A percentile compares a stretch with the other conserved stretches of the same genome.
Conservation (phyloP, 2,797 vertebrate genomes). For the Neomorphus geoffroyi region DNA sequence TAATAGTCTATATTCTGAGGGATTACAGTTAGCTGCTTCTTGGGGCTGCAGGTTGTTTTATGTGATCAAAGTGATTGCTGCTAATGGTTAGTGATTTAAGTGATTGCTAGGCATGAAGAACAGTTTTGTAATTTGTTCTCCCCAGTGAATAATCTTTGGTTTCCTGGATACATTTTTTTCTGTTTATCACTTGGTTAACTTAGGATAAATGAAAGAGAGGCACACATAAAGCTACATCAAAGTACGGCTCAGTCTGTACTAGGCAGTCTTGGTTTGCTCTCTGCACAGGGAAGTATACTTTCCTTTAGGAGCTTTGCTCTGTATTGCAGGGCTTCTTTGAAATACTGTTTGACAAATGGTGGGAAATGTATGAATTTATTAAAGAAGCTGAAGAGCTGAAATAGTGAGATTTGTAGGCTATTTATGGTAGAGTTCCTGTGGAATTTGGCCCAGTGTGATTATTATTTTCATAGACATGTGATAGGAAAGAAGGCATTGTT, state of each 20-base stretch:
- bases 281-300: neutral
- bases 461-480: neutral
- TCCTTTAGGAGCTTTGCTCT: neutral
- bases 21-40: neutral
- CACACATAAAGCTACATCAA: neutral
- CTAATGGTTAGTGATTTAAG: conserved; percentile 56
- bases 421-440: neutral
- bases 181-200: conserved; percentile 53
- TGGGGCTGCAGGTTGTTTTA: neutral
- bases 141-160: conserved; percentile 17
- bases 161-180: conserved; percentile 43
- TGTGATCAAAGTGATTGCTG: conserved; percentile 25
- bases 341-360: conserved; percentile 25
- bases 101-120: conserved; percentile 23
- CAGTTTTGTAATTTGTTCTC: conserved; percentile 7
- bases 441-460: conserved; percentile 23
- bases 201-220: neutral
- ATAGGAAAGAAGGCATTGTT: neutral
- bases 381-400: neutral
- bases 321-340: neutral
- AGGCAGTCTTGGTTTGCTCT: neutral
- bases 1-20: neutral
- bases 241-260: neutral
- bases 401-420: neutral
- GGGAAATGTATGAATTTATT: conserved; percentile 23